These are phyloP conservation scores for Pollachius pollachius DNA, from an alignment of 2,113 vertebrate species.

Conservation along the genomic window DNA sequence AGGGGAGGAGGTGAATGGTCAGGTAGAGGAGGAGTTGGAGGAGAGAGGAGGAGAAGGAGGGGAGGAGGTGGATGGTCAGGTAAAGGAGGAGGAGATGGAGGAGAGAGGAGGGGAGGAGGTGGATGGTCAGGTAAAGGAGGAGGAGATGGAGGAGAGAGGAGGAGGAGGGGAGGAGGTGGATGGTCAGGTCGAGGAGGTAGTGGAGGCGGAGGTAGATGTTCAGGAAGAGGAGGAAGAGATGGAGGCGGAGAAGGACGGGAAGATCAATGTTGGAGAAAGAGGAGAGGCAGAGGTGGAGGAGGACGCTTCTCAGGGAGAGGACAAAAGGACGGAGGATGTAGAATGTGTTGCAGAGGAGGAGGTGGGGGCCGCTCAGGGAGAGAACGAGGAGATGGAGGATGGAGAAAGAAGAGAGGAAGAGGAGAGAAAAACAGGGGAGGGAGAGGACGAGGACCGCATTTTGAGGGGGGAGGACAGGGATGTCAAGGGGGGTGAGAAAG, in stretches of 20 bases:
- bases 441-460: too few species aligned
- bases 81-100: not conserved
- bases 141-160: slow-evolving; percentile 12
- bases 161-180: slow-evolving; percentile 32
- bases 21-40: not conserved
- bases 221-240: not conserved
- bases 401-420: too few species aligned
- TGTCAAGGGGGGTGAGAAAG: not conserved
- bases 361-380: not conserved
- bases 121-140: slow-evolving; percentile 28
- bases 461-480: not conserved
- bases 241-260: not conserved
- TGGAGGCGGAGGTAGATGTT: not conserved
- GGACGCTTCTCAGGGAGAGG: slow-evolving; percentile 1
- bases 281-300: slow-evolving; percentile 12
- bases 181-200: slow-evolving; percentile 6
- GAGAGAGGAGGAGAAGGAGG: not conserved
- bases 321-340: not conserved
- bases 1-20: not conserved
- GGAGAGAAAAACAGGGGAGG: not conserved
- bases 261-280: not conserved
- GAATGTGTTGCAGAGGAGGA: not conserved
- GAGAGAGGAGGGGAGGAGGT: not conserved
- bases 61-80: too few species aligned
- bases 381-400: not conserved